Conservation (phyloP, 2,113 vertebrate genomes). For the Trichechus manatus region DNA sequence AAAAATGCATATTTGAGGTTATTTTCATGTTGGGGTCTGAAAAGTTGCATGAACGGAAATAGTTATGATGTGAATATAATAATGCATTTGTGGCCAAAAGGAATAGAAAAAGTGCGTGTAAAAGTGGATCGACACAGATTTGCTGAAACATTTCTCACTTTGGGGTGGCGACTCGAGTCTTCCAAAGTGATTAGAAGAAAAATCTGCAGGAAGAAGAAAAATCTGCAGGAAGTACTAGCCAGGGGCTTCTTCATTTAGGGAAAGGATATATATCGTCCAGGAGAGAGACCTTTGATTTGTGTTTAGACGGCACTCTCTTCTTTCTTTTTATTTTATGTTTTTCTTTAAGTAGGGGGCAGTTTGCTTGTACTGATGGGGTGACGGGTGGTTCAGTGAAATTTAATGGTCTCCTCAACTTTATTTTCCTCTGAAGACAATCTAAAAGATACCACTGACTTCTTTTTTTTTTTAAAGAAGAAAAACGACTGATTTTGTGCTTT, state of each 20-base stretch:
- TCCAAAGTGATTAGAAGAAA: background rate
- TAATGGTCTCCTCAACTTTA: background rate
- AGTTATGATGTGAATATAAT: background rate
- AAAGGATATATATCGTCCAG: background rate
- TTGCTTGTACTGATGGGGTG: background rate
- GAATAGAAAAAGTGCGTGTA: background rate
- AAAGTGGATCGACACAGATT: background rate
- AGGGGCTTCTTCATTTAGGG: background rate
- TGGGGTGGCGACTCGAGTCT: background rate
- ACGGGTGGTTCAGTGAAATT: background rate
- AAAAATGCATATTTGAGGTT: background rate
- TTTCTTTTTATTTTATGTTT: too few species aligned
- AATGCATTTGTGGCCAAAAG: background rate
- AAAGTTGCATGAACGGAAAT: background rate
- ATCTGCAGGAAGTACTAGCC: background rate
- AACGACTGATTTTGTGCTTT: background rate
- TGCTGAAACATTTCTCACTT: background rate
- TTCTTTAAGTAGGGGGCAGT: background rate
- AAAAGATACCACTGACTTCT: conserved; percentile 12
- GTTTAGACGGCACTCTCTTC: background rate
- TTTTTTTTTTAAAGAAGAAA: background rate
- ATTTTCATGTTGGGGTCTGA: background rate
- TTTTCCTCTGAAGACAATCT: background rate
- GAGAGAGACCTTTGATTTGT: background rate
- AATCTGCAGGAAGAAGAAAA: conserved; percentile 11